These are phyloP conservation scores for Lamellibrachia luymesi DNA, from an alignment of 1,140 invertebrate genomes.

Conservation along the genomic window DNA sequence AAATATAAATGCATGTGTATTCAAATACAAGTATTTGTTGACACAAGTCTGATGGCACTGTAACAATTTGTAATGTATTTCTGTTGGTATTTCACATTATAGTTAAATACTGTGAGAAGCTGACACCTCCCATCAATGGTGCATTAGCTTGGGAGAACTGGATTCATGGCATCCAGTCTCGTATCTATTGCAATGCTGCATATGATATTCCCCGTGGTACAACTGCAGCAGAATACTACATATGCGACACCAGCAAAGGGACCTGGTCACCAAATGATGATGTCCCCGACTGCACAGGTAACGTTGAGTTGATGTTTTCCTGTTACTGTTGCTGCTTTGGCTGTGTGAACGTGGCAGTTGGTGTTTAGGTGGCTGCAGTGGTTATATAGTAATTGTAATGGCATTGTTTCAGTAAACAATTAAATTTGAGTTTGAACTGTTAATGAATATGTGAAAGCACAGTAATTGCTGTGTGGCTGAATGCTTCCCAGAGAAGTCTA, in stretches of 20 bases:
- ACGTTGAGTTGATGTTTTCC: not conserved
- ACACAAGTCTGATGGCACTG: too few relatives aligned
- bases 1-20: not conserved
- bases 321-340: not conserved
- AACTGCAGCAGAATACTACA: not conserved
- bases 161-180: not conserved
- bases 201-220: not conserved
- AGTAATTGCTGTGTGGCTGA: too few relatives aligned
- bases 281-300: not conserved
- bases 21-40: not conserved
- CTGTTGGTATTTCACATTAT: not conserved
- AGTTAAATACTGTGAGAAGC: not conserved
- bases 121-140: not conserved
- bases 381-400: too few relatives aligned
- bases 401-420: not conserved
- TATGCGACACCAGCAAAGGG: not conserved
- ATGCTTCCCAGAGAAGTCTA: too few relatives aligned
- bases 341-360: not conserved
- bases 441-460: too few relatives aligned
- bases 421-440: too few relatives aligned
- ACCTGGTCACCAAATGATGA: not conserved
- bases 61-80: constrained; percentile 1
- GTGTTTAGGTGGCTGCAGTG: too few relatives aligned
- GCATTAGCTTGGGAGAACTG: not conserved
- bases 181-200: not conserved